Percentiles rank a stretch among this genome's conserved stretches.
phyloP scores from a whole-genome alignment of 2,113 vertebrate genomes.

The Ageneiosus marmoratus region DNA sequence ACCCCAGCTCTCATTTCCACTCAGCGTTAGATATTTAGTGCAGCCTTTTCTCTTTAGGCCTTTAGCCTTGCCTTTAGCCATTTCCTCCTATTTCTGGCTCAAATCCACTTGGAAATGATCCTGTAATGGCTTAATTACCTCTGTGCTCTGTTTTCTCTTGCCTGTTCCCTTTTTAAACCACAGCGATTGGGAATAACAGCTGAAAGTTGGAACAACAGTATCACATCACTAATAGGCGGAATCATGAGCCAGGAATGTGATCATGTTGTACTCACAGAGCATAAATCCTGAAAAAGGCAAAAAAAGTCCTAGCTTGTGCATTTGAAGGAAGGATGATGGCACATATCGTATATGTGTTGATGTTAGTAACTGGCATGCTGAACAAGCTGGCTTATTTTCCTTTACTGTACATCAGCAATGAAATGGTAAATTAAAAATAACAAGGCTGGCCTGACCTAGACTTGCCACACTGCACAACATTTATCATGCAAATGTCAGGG shows the following conservation, averaged over 20 bases:
- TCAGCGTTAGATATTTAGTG: neutral
- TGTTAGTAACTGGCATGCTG: neutral
- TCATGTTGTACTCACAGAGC: neutral
- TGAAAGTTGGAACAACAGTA: neutral
- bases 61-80: constrained; percentile 14
- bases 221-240: neutral
- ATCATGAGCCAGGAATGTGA: neutral
- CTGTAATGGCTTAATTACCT: constrained; percentile 35
- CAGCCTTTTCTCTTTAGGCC: neutral
- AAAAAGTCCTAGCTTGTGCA: neutral
- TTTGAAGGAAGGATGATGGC: neutral
- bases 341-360: neutral
- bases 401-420: constrained; percentile 25
- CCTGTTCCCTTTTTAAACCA: neutral
- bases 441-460: constrained; percentile 7
- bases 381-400: neutral
- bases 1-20: neutral
- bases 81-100: constrained; percentile 23
- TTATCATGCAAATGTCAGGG: constrained; percentile 38
- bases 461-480: constrained; percentile 18
- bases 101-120: constrained; percentile 13
- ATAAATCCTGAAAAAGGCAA: neutral
- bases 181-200: too few relatives aligned
- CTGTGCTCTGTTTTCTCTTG: neutral
- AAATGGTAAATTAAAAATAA: constrained; percentile 26